These are phyloP conservation scores for Scolopax rusticola DNA, from an alignment of 2,797 vertebrate genomes.

Conservation along the genomic window DNA sequence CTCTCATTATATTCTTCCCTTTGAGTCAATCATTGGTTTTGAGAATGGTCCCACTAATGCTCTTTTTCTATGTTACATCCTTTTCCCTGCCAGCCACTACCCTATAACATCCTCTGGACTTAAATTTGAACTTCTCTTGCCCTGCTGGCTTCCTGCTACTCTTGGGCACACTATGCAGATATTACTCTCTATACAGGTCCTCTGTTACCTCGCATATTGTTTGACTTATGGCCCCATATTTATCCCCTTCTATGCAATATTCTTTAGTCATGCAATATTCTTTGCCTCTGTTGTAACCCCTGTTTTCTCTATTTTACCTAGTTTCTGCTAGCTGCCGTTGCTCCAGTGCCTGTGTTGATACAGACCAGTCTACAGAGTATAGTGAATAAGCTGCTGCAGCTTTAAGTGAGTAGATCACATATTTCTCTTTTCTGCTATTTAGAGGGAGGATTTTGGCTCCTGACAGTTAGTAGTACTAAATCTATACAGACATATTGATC, in stretches of 20 bases:
- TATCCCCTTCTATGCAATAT: not conserved
- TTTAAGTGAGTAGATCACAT: not conserved
- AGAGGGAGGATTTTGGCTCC: not conserved
- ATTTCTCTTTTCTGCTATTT: not conserved
- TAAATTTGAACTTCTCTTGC: not conserved
- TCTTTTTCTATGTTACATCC: not conserved
- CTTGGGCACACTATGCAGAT: not conserved
- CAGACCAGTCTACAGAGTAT: not conserved
- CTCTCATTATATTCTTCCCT: not conserved
- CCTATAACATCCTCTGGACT: not conserved
- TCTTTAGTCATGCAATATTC: not conserved
- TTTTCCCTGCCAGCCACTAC: not conserved
- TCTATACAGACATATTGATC: not conserved
- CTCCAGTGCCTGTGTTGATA: not conserved
- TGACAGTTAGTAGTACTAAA: not conserved
- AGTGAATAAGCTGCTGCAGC: not conserved
- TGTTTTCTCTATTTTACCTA: not conserved
- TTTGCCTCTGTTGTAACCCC: not conserved
- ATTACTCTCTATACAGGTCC: not conserved
- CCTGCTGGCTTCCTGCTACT: not conserved
- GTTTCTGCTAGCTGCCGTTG: not conserved
- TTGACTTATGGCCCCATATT: not conserved
- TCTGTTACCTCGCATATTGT: not conserved
- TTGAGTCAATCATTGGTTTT: slow-evolving; percentile 2
- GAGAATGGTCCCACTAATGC: not conserved